Base-by-base conservation (phyloP, 2,888 invertebrate species). In the Cistogaster globosa region DNA sequence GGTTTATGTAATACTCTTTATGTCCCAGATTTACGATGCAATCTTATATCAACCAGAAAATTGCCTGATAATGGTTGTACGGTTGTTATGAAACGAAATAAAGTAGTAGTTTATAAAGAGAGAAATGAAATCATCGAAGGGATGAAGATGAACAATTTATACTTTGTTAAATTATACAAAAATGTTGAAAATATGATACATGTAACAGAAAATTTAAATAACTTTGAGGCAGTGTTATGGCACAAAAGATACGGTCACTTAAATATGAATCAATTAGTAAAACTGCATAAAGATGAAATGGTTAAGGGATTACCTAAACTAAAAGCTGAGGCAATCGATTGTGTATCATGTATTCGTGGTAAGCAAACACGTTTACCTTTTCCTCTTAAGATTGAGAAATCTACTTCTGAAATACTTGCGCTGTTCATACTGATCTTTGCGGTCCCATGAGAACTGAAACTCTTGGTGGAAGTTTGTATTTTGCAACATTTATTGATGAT, bases 21-120 rank as follows among this genome's bases (percentile, higher is more conserved):
- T 60, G 60, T 60, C 11, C 60, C 53, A 20, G 53, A 53, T 12
- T 42, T 12, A 42, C 11, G 42, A 42, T 42, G 42, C 42, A 42
- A 42, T 42, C 11, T 12, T 42, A 42, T 42, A 12, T 42, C 12
- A 42, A 12, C 12, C 42, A 42, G 12, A 1, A 42, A 42, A 42
- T 12, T 12, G 12, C 8, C 1, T 38, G 38, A 38, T 58, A 36
- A 58, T 32, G 58, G 58, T 58, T 58, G 32, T 16, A 32, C 32
- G 18, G 22, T 55, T 22, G 20, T 55, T 22, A 22, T 22, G 11
- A 20, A 55, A 36, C 36, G 58, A n/a, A 36, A 32, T 16, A 26
- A 58, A 57, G 26, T 57, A 57, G 55, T 57, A 57, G 57, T 57
- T n/a, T 36, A 22, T 22, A 22, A 63, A 22, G 63, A 63, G 22